Conservation (phyloP, 1,140 invertebrate species). For the Drosophila biarmipes region DNA sequence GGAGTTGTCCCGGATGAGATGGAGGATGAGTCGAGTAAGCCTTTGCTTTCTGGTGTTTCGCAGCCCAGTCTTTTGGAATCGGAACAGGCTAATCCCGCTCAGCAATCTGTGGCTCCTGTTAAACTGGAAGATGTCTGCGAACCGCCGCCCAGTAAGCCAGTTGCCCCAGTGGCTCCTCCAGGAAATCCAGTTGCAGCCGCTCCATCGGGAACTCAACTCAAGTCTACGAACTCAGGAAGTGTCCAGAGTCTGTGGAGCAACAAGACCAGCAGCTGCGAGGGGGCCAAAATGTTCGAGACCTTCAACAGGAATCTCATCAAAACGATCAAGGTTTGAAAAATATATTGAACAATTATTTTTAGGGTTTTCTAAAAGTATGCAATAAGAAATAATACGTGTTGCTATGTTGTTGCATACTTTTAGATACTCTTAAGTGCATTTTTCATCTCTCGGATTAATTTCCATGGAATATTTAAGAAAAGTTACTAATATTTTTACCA, state of each 20-base stretch:
- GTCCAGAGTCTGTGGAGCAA: conserved; percentile 83
- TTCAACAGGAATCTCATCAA: conserved; percentile 84
- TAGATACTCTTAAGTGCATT: no score
- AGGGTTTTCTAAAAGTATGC: no score
- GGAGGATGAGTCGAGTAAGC: conserved; percentile 73
- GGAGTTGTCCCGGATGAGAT: conserved; percentile 37
- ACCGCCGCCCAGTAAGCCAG: conserved; percentile 40
- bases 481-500: neutral
- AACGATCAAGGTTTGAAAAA: conserved; percentile 75
- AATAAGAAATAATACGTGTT: no score
- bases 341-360: no score
- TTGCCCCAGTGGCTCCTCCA: conserved; percentile 11
- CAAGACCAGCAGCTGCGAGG: conserved; percentile 81
- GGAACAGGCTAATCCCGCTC: conserved; percentile 20
- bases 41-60: conserved; percentile 57
- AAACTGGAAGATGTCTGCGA: conserved; percentile 73
- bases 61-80: conserved; percentile 56
- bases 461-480: no score
- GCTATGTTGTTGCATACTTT: no score
- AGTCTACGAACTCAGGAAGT: conserved; percentile 75
- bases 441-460: no score
- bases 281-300: conserved; percentile 83
- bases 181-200: neutral
- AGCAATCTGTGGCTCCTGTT: neutral
- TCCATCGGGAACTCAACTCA: conserved; percentile 49